Evolutionary conservation across 2,888 invertebrate species (phyloP).

Genomic region (Tipula unca): DNA sequence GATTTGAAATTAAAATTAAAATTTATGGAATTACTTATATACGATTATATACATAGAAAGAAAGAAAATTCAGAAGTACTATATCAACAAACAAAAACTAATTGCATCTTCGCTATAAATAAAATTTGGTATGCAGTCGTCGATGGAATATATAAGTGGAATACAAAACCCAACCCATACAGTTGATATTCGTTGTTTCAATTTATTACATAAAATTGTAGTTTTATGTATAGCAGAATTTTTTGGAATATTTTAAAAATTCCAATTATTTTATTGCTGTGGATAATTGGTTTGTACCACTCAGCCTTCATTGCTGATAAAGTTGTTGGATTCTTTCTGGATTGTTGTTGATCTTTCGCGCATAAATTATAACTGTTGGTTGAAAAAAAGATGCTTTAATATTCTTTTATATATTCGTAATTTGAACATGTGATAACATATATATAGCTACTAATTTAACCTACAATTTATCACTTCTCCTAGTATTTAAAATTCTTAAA

Average conservation of each 20-base stretch:
- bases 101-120: neutral
- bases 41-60: neutral
- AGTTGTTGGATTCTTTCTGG: no score
- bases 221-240: neutral
- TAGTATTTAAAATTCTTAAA: no score
- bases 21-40: neutral
- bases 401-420: no score
- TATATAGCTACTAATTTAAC: no score
- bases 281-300: no score
- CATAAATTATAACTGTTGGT: no score
- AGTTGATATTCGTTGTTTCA: neutral
- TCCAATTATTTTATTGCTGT: neutral
- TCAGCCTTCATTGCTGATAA: no score
- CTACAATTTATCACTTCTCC: no score
- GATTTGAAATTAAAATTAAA: neutral
- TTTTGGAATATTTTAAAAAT: neutral
- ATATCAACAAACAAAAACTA: neutral
- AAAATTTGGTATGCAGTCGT: neutral
- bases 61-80: neutral
- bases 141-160: neutral
- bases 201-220: neutral
- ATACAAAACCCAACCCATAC: neutral
- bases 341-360: no score
- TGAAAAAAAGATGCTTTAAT: no score
- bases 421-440: no score